Percentiles rank a stretch among this genome's conserved stretches.
Evolutionary conservation across 2,888 invertebrate genomes (phyloP).

Genomic region (Agrochola lychnidis): DNA sequence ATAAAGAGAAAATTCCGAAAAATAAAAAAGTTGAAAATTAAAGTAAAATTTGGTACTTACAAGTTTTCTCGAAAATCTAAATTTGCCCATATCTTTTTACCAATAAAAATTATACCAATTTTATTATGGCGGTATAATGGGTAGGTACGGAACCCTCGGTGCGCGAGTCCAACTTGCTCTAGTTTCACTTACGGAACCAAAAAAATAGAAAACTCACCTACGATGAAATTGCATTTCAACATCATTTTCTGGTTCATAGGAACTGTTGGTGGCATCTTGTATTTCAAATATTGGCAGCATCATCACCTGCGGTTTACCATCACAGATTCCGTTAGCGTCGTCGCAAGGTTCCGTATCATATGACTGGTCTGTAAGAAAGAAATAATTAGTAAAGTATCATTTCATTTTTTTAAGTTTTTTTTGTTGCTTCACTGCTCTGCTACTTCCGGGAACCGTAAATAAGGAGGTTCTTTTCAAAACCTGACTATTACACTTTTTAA

Average conservation of each 20-base stretch:
- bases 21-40: too few species aligned
- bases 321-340: background rate
- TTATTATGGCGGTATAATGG: too few species aligned
- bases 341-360: background rate
- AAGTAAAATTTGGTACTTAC: too few species aligned
- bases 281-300: slow-evolving; percentile 49
- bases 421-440: background rate
- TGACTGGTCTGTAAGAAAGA: background rate
- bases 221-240: slow-evolving; percentile 18
- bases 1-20: too few species aligned
- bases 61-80: too few species aligned
- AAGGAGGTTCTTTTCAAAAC: too few species aligned
- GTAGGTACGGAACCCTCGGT: too few species aligned
- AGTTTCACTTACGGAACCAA: too few species aligned
- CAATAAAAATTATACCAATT: too few species aligned
- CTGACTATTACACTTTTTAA: too few species aligned
- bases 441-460: background rate
- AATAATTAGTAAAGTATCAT: background rate
- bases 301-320: background rate
- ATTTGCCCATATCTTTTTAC: too few species aligned
- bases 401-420: background rate
- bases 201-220: slow-evolving; percentile 24
- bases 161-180: too few species aligned
- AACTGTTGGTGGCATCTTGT: slow-evolving; percentile 7
- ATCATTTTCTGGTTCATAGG: slow-evolving; percentile 17